Evolutionary conservation across 1,140 invertebrate species (phyloP), one percentile per base, ranked within the genome.

Genomic region (Drosophila prosaltans): DNA sequence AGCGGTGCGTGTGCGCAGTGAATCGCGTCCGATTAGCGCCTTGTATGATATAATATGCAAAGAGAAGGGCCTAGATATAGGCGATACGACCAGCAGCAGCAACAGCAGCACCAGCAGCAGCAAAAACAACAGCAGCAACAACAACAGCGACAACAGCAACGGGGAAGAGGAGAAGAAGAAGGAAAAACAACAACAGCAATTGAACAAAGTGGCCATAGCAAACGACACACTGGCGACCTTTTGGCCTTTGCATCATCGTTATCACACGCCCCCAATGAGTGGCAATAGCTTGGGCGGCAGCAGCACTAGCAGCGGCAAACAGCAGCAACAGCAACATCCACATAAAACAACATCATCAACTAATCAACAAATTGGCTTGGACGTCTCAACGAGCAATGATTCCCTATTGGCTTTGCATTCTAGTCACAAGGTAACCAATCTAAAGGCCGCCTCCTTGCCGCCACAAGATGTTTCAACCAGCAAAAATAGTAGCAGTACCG

Each of bases 41-140:
- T 58, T 92, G 16, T 92, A 92, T 64, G 91, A 92, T 72, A 92
- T 92, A 92, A 92, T 92, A 92, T 92, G 91, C 91, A 92, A 92
- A 76, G 91, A 92, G 81, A 91, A 91, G 67, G 90, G 90, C 45
- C 74, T 91, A 32, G 74, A 88, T 51, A 69, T 80, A 43, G 84
- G 81, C 62, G 76, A 77, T 40, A 77, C 72, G 43, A 81, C 71
- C 58, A 86, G 72, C 26, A 81, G 61, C 41, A 80, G 60, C 67
- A 77, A 67, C 59, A 76, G 64, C 69, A 78, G 58, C 72, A 77
- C 64, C 82, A 82, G 57, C 65, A 63, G 28, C 78, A 68, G 21
- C 57, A 45, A 16, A 11, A 45, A 10, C 45, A 51, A 10, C 21
- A 66, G 57, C 63, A 65, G 48, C 57, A 67, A 58, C 26, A 16